Conservation (phyloP, 2,888 invertebrate genomes). For the Drosophila limbata region DNA sequence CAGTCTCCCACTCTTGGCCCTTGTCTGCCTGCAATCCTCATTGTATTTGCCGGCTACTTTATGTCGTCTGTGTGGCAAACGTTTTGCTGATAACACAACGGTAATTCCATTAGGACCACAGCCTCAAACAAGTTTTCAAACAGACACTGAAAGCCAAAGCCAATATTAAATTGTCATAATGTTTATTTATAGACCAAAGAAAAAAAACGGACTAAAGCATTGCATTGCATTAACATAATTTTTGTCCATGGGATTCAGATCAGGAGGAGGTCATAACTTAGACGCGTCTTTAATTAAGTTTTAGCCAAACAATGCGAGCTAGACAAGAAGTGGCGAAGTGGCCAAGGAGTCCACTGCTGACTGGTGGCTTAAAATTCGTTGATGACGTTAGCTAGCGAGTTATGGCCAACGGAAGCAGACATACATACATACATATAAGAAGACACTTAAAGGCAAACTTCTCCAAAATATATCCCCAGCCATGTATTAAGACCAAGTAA, state of each 20-base stretch:
- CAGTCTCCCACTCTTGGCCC: background rate
- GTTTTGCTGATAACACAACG: conserved; percentile 69
- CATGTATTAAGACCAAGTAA: conserved; percentile 26
- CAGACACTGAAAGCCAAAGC: conserved; percentile 55
- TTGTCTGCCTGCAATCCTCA: conserved; percentile 16
- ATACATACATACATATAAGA: conserved; percentile 15
- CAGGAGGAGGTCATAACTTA: conserved; percentile 39
- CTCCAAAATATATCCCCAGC: conserved; percentile 9
- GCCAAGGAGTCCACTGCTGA: conserved; percentile 7
- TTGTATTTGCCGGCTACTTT: conserved; percentile 53
- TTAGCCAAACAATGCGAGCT: conserved; percentile 32
- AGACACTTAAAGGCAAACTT: conserved; percentile 9
- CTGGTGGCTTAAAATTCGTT: conserved; percentile 12
- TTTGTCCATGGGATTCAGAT: conserved; percentile 48
- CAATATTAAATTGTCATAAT: conserved; percentile 79
- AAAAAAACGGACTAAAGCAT: conserved; percentile 20
- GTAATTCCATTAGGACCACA: conserved; percentile 69
- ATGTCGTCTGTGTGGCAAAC: conserved; percentile 60
- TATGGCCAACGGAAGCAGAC: conserved; percentile 46
- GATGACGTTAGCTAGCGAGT: background rate
- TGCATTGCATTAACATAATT: conserved; percentile 75
- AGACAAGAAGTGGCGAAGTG: conserved; percentile 19
- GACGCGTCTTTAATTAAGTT: conserved; percentile 60
- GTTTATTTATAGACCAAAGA: conserved; percentile 67
- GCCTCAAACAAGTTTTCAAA: conserved; percentile 44